Base-by-base conservation (phyloP, 2,113 vertebrate species). In the Brachyistius frenatus region DNA sequence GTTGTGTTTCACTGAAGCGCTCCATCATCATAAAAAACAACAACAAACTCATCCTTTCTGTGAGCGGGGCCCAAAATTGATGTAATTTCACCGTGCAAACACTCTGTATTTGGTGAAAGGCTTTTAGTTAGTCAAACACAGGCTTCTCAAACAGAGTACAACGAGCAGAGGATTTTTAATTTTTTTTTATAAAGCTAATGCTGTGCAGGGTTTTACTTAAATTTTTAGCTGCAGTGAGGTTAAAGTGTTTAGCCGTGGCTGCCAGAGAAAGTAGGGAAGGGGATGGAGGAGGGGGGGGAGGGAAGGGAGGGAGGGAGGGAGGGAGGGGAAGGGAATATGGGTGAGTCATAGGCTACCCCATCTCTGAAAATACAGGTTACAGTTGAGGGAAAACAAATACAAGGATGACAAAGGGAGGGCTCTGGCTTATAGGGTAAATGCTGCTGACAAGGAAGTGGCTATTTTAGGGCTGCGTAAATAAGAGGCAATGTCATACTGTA, bases 391-490 rank as follows among this genome's bases (percentile, higher is more conserved):
- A 55, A 73, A 73, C 46, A 72, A 74, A 66, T 7, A 35, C 14
- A 46, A 47, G 9, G 56, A 82, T 63, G 61, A 87, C 70, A 84
- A 81, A 78, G 61, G 54, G 50, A 76, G 56, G 61, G 61, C 14
- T 60, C 23, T 13, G 57, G 68, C 52, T 86, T 58, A 63, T 30
- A 33, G 70, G 73, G 56, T 78, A 64, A 83, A 90, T n/a, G 35
- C 72, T 0, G n/a, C 62, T 58, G 73, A 89, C 66, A 87, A 65
- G 56, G 64, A 84, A 23, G 68, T 44, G 46, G 72, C 81, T 91
- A 87, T 88, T 92, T 86, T 87, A 31, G 73, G 53, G 37, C 70
- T 54, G 39, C 32, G 82, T 54, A 83, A 85, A 91, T 74, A 86
- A 46, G 53, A 73, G 53, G 32, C 60, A 73, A 67, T 77, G 81